Conservation (phyloP, 2,797 vertebrate genomes). For the Psittacula derbiana region DNA sequence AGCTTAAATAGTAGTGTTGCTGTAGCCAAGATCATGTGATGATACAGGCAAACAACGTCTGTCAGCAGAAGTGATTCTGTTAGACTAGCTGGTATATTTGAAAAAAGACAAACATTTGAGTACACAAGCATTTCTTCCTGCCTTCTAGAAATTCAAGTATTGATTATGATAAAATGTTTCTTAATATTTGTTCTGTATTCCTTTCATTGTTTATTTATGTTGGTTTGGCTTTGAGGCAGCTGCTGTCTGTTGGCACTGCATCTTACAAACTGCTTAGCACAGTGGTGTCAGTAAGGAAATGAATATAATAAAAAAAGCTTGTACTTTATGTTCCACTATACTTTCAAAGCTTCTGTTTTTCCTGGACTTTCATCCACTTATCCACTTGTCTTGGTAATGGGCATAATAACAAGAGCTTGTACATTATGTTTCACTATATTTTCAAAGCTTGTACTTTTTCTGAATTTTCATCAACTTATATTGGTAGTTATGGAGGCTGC, state of each 20-base stretch:
- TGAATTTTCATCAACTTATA: background rate
- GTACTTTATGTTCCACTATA: background rate
- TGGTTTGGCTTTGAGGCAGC: background rate
- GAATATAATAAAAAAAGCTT: background rate
- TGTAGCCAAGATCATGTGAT: background rate
- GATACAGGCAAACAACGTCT: background rate
- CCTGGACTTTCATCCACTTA: background rate
- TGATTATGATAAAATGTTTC: background rate
- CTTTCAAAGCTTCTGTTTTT: background rate
- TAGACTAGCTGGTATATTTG: background rate
- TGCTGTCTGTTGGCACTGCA: background rate
- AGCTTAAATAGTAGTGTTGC: background rate
- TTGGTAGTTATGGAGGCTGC: background rate
- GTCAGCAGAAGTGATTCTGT: background rate
- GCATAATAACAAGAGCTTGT: background rate
- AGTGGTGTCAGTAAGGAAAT: rapidly evolving
- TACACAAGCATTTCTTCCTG: background rate
- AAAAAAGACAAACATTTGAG: background rate
- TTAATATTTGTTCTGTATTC: background rate
- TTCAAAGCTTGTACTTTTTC: background rate
- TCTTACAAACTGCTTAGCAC: background rate
- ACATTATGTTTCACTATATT: background rate
- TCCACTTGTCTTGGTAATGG: background rate
- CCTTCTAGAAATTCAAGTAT: background rate
- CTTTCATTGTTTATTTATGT: background rate